Conservation (phyloP, 1,140 invertebrate species). For the Episyrphus balteatus region DNA sequence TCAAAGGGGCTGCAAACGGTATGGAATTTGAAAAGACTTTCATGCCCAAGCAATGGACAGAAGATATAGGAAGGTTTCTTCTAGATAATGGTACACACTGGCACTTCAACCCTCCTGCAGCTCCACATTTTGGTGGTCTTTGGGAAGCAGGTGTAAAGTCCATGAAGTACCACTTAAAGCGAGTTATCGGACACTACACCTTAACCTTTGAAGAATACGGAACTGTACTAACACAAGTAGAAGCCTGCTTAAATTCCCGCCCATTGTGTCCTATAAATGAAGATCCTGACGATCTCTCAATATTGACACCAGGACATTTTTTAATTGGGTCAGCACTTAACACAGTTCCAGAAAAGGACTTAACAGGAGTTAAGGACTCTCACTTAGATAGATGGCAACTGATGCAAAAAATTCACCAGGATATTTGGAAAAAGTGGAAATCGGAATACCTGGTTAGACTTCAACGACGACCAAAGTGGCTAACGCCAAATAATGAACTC, state of each 20-base stretch:
- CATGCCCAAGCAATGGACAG: too few relatives aligned
- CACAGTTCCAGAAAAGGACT: not conserved
- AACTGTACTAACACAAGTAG: conserved; percentile 15
- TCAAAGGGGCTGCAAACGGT: not conserved
- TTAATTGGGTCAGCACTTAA: conserved; percentile 13
- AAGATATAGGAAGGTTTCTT: too few relatives aligned
- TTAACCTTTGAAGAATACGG: conserved; percentile 20
- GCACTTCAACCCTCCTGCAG: conserved; percentile 11
- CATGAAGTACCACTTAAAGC: conserved; percentile 12
- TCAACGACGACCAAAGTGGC: conserved; percentile 21
- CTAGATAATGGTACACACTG: too few relatives aligned
- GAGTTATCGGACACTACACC: too few relatives aligned
- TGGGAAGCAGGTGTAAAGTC: conserved; percentile 12
- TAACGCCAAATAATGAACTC: not conserved
- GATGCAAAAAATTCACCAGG: not conserved
- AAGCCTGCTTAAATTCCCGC: conserved; percentile 18
- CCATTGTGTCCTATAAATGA: conserved; percentile 9
- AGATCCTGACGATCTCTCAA: conserved; percentile 13
- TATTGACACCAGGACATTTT: conserved; percentile 19
- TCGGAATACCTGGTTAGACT: conserved; percentile 7
- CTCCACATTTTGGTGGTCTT: conserved; percentile 11
- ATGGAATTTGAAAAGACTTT: too few relatives aligned
- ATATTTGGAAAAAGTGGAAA: conserved; percentile 1
- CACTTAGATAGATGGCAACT: not conserved
- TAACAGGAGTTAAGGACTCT: not conserved